A percentile compares a stretch with the other conserved stretches of the same genome.
These are phyloP conservation scores for Salvelinus namaycush DNA, from an alignment of 2,113 vertebrate genomes.

Conservation along the genomic window DNA sequence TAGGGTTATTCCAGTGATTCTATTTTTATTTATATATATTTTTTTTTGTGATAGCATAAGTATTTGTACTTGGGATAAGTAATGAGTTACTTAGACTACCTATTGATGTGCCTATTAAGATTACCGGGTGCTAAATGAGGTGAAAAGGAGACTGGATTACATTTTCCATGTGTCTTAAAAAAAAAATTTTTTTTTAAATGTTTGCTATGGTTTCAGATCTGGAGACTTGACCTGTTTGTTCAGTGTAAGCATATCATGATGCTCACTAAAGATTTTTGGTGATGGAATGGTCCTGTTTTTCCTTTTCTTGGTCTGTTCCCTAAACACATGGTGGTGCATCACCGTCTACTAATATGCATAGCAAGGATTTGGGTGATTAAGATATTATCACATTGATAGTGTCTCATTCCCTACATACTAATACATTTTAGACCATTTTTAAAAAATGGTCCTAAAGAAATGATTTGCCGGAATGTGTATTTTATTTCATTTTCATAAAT, in stretches of 20 bases:
- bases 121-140: too few species aligned
- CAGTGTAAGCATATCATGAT: neutral
- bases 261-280: neutral
- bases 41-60: neutral
- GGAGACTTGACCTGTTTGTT: slow-evolving; percentile 26
- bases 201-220: neutral
- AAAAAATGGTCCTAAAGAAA: neutral
- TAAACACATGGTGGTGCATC: neutral
- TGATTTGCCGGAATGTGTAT: neutral
- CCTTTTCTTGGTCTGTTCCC: neutral
- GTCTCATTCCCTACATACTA: neutral
- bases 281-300: neutral
- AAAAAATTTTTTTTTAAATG: too few species aligned
- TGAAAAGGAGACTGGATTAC: too few species aligned
- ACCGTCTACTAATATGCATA: neutral
- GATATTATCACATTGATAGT: neutral
- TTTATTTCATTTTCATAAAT: neutral
- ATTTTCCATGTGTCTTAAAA: too few species aligned
- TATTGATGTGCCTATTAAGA: too few species aligned
- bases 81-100: too few species aligned
- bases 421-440: neutral
- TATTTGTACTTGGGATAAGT: too few species aligned
- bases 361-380: too few species aligned
- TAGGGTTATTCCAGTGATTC: neutral
- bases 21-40: too few species aligned